Conservation (phyloP, 2,797 vertebrate genomes). For the Phrynocephalus forsythii region DNA sequence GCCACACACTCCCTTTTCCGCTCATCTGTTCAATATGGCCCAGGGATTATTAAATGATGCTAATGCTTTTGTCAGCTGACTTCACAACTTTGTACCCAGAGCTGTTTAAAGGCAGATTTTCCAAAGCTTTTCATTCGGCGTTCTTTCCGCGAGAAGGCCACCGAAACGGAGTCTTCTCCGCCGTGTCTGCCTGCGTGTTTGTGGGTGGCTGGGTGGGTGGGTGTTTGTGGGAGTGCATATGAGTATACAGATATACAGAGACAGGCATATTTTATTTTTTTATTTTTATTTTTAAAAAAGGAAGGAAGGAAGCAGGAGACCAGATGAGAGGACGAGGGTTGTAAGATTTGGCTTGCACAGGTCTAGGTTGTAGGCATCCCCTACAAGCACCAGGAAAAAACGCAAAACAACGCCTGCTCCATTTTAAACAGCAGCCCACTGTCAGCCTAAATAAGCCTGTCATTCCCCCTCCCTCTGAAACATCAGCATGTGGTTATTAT, state of each 20-base stretch:
- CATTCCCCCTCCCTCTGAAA: not conserved
- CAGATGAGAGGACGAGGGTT: constrained; percentile 1
- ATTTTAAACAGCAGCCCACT: not conserved
- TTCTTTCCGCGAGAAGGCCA: not conserved
- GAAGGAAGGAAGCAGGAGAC: not conserved
- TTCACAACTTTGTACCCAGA: constrained; percentile 22
- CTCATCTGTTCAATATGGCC: constrained; percentile 10
- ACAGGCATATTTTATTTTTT: not conserved
- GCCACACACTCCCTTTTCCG: not conserved
- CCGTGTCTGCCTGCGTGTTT: not conserved
- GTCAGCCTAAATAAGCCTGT: not conserved
- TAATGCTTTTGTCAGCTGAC: constrained; percentile 30
- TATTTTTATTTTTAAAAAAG: not conserved
- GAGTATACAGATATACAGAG: too few relatives aligned
- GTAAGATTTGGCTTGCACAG: not conserved
- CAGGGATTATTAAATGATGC: constrained; percentile 33
- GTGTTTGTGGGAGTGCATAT: too few relatives aligned
- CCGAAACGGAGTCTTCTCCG: constrained; percentile 3
- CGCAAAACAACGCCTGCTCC: not conserved
- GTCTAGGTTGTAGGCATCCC: not conserved
- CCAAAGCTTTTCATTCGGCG: not conserved
- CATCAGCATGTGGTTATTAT: accelerated
- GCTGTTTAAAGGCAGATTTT: constrained; percentile 34
- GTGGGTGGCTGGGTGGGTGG: too few relatives aligned
- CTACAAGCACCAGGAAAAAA: constrained; percentile 13